phyloP scores from a whole-genome alignment of 2,113 vertebrate species.

The Oncorhynchus mykiss region DNA sequence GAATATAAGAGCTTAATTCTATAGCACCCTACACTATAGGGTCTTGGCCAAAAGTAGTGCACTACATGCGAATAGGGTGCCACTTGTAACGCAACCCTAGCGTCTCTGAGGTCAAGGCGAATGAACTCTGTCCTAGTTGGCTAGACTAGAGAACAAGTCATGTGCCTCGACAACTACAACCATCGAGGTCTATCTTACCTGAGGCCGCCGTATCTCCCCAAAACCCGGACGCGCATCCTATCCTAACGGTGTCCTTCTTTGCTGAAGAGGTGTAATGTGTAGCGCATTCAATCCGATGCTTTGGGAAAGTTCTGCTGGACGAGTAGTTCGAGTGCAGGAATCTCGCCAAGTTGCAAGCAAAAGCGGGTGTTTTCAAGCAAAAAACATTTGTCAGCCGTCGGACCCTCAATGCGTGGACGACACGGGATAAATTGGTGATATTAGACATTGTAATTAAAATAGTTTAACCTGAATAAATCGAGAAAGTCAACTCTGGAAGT shows the following conservation, averaged over 20 bases:
- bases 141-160: no score
- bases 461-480: not conserved
- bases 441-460: slow-evolving; percentile 11
- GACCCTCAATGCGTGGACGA: rapidly evolving
- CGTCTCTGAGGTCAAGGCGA: no score
- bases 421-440: not conserved
- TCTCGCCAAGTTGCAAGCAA: not conserved
- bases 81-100: no score
- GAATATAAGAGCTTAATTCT: no score
- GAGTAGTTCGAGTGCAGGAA: not conserved
- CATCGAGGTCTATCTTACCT: slow-evolving; percentile 57
- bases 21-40: no score
- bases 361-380: not conserved
- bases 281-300: not conserved
- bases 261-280: not conserved
- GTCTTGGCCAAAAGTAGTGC: no score
- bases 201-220: slow-evolving; percentile 80
- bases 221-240: slow-evolving; percentile 81
- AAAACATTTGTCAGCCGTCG: not conserved
- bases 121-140: no score
- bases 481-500: slow-evolving; percentile 3
- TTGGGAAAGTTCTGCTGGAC: not conserved
- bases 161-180: not conserved
- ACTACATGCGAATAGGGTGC: no score
- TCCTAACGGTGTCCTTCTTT: slow-evolving; percentile 50